A percentile compares a stretch with the other conserved stretches of the same genome.
phyloP scores from a whole-genome alignment of 1,140 invertebrate genomes.

The Andricus grossulariae region DNA sequence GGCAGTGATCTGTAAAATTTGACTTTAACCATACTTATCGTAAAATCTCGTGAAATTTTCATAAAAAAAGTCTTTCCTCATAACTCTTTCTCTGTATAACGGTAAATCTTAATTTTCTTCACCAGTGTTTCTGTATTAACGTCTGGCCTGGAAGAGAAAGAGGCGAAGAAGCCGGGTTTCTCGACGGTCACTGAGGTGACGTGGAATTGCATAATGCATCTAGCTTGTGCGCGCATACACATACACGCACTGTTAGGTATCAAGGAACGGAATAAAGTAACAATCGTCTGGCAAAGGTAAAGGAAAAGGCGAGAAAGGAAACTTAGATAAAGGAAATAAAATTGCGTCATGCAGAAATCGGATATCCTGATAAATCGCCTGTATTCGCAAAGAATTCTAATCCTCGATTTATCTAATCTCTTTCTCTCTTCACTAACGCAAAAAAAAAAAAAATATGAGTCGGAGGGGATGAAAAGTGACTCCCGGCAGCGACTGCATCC shows the following conservation, averaged over 20 bases:
- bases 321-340: too few relatives aligned
- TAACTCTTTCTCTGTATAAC: neutral
- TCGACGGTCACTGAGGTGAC: slow-evolving; percentile 7
- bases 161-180: neutral
- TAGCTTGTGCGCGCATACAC: neutral
- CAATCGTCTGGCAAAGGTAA: slow-evolving; percentile 27
- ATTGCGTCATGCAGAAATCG: too few relatives aligned
- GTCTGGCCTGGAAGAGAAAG: slow-evolving; percentile 14
- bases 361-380: too few relatives aligned
- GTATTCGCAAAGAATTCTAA: too few relatives aligned
- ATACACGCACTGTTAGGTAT: slow-evolving; percentile 4
- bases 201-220: slow-evolving; percentile 22
- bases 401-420: too few relatives aligned
- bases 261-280: slow-evolving; percentile 11
- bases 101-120: slow-evolving; percentile 26
- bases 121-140: slow-evolving; percentile 4
- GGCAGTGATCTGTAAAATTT: too few relatives aligned
- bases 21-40: neutral
- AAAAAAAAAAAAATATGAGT: neutral
- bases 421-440: too few relatives aligned
- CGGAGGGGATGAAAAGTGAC: neutral
- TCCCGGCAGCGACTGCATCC: slow-evolving; percentile 9
- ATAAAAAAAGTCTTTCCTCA: neutral
- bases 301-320: neutral
- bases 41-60: neutral